A percentile compares a stretch with the other conserved stretches of the same genome.
Conservation (phyloP, 2,797 vertebrate genomes). For the Adrianichthys oophorus region DNA sequence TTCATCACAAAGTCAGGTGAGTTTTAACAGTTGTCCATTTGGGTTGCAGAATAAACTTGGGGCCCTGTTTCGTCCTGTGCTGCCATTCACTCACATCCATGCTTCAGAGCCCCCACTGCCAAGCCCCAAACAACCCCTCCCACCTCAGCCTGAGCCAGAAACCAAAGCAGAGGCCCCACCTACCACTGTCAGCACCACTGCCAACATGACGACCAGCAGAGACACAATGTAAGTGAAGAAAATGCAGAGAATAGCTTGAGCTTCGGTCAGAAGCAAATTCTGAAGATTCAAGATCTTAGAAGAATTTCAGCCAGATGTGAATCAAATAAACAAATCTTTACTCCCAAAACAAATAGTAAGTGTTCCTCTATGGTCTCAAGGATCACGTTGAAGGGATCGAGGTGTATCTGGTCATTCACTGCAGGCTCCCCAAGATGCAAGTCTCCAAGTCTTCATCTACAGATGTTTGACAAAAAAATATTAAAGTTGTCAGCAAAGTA, state of each 20-base stretch:
- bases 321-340: no score
- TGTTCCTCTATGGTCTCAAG: no score
- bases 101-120: constrained; percentile 75
- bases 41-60: constrained; percentile 79
- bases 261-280: not conserved
- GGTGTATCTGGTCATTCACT: no score
- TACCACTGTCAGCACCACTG: constrained; percentile 44
- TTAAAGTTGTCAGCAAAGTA: no score
- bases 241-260: no score
- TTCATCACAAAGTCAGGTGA: no score
- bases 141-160: constrained; percentile 43
- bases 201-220: constrained; percentile 66
- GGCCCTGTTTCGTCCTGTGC: constrained; percentile 75
- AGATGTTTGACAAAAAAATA: no score
- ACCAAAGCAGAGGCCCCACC: constrained; percentile 39
- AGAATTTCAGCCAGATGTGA: no score
- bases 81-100: constrained; percentile 83
- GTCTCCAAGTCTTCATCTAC: no score
- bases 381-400: no score
- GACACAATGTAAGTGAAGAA: constrained; percentile 81
- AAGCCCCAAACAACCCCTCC: constrained; percentile 62
- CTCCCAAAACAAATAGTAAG: no score
- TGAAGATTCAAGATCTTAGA: not conserved
- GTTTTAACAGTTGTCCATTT: constrained; percentile 3
- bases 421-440: no score